Evolutionary conservation across 2,888 invertebrate genomes (phyloP), one percentile per base, ranked within the genome.

Genomic region (Heliconius charithonia): DNA sequence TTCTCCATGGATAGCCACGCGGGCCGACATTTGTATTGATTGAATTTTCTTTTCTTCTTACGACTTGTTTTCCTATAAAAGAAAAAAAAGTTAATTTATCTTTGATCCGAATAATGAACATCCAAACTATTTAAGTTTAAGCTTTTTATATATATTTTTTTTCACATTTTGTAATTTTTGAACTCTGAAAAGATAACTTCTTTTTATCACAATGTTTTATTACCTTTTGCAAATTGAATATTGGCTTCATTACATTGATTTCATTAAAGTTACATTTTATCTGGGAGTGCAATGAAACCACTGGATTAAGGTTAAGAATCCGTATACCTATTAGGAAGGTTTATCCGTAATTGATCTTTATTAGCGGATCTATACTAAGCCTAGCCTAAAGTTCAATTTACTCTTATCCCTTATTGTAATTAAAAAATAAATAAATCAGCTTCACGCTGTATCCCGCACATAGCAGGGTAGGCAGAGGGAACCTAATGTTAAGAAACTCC

Each of bases 201-300:
- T 51, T 45, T 45, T 16, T 4, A 45, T 51, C 2, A 19, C 4
- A 45, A 51, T 6, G 19, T 29, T 29, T 19, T 19, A 51, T 51
- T 19, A 45, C 2, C 6, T 19, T 51, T 51, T 51, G 51, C 19
- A 4, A 4, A 45, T 51, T 51, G 19, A 19, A 45, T 45, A 45
- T 19, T 51, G 45, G 0, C 45, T 45, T 45, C 32, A 19, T 1
- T 19, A 29, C 32, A 9, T 27, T 9, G 32, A 66, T 22, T 12
- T 22, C 3, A n/a, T 66, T 66, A 37, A 4, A 22, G n/a, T 32
- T 66, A 66, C 3, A 66, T 37, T 66, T 37, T 66, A 66, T 66
- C 66, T 67, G 67, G 37, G n/a, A 67, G 67, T 37, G 67, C n/a
- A 37, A 67, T 67, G 41, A 41, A 41, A 67, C 41, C 67, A 25